These are phyloP conservation scores for Cinclus cinclus DNA, from an alignment of 2,113 vertebrate species.

Conservation along the genomic window DNA sequence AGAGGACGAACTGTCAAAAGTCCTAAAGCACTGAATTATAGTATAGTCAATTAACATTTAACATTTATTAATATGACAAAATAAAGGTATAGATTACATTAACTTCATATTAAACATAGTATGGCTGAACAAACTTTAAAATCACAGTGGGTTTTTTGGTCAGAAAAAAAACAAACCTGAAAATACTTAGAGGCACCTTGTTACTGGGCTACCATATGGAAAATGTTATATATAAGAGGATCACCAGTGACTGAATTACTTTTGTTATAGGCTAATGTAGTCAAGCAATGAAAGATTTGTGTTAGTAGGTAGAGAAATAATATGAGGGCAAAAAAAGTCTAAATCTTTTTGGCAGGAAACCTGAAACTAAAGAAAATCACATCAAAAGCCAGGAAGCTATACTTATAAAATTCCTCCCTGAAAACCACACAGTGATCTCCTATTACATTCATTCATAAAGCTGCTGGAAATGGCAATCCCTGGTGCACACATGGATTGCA, in stretches of 20 bases:
- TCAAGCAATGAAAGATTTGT: not conserved
- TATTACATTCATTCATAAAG: conserved; percentile 19
- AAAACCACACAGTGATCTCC: not conserved
- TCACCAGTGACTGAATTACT: conserved; percentile 3
- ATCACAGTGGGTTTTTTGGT: not conserved
- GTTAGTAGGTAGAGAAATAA: not conserved
- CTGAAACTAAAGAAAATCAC: conserved; percentile 11
- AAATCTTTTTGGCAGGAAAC: conserved; percentile 10
- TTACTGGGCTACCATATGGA: conserved; percentile 38
- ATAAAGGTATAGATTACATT: not conserved
- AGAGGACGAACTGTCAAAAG: not conserved
- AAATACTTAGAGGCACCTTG: not conserved
- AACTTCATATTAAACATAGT: not conserved
- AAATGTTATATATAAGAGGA: conserved; percentile 6
- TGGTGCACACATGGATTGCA: not conserved
- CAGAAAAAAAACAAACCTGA: not conserved
- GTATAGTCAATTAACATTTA: not conserved
- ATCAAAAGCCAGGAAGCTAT: conserved; percentile 35
- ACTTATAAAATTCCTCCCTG: not conserved
- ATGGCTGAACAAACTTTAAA: not conserved
- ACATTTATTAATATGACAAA: not conserved
- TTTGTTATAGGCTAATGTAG: conserved; percentile 37
- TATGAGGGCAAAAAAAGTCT: not conserved
- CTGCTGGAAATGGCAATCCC: conserved; percentile 22
- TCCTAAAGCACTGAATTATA: not conserved